Evolutionary conservation across 2,888 invertebrate genomes (phyloP), one percentile per base, ranked within the genome.

Genomic region (Cheilosia urbana): DNA sequence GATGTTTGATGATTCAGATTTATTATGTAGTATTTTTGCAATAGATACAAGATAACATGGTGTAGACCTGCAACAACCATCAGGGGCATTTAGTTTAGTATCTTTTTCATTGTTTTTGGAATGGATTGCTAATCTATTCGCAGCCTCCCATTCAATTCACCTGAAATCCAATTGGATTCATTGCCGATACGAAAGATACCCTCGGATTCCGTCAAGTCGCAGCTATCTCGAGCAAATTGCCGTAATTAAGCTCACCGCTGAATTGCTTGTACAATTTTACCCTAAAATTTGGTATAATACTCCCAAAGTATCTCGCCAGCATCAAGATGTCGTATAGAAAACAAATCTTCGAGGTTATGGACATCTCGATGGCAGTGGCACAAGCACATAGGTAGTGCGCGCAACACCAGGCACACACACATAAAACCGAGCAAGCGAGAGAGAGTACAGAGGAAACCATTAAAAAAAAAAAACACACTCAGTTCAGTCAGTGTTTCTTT

Each of bases 221-320:
- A 9, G 15, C n/a, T 21, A 55, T 30, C 51, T 21, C 47, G 6
- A 37, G 24, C 4, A 58, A 65, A 60, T 49, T 68, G 40, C 30
- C 27, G 40, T 15, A 77, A 47, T n/a, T 45, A 66, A 65, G 51
- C 27, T 58, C 82, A 85, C 85, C 89, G 89, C 90, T 88, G 91
- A 85, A 90, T 90, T 91, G 88, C 89, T 89, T 90, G 89, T 90
- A 88, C 91, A 92, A 93, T 92, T 91, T 90, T 90, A 90, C 90
- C 90, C 90, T 89, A 90, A 91, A 90, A 88, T 90, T 87, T 89
- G 91, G 91, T 90, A 90, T 90, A 89, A 91, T 91, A 91, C 91
- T 90, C 89, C 88, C 81, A 87, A 87, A 55, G 77, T 83, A 72
- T 37, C 49, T 82, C 71, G 30, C 71, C 34, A 65, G 53, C 75